Percentiles rank a stretch among this genome's conserved stretches.
phyloP scores from a whole-genome alignment of 1,140 invertebrate genomes.

The Polypedilum vanderplanki region DNA sequence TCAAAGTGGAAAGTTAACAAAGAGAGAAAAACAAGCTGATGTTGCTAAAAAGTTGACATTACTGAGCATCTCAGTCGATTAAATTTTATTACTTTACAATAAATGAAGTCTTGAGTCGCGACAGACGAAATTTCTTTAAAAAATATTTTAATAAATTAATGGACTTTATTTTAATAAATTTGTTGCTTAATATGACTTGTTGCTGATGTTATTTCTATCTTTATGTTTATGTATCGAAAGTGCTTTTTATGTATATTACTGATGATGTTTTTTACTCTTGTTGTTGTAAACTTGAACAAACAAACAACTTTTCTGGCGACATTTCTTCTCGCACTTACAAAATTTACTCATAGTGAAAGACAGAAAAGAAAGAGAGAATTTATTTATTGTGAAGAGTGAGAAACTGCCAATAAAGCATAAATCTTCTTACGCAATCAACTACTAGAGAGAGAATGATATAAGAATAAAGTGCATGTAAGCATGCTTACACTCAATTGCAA shows the following conservation, averaged over 20 bases:
- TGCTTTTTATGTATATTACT: neutral
- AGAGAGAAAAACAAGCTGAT: neutral
- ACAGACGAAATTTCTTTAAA: neutral
- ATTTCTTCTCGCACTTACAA: neutral
- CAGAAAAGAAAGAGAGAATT: neutral
- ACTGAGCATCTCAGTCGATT: neutral
- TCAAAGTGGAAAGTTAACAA: neutral
- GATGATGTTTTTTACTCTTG: neutral
- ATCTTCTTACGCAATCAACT: neutral
- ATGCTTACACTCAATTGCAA: too few species aligned
- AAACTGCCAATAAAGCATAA: too few species aligned
- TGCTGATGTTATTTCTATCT: neutral
- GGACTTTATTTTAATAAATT: too few species aligned
- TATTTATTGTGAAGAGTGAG: too few species aligned
- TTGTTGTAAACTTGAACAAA: neutral
- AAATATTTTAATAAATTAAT: neutral
- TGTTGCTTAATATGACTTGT: neutral
- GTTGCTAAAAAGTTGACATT: neutral
- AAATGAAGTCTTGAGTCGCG: neutral
- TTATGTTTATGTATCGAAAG: neutral
- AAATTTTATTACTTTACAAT: slow-evolving; percentile 1
- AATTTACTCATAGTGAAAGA: neutral
- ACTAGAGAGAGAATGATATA: neutral
- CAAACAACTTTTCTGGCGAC: slow-evolving; percentile 10
- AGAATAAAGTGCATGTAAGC: too few species aligned